Base-by-base conservation (phyloP, 1,140 invertebrate species). In the Ceratina calcarata region DNA sequence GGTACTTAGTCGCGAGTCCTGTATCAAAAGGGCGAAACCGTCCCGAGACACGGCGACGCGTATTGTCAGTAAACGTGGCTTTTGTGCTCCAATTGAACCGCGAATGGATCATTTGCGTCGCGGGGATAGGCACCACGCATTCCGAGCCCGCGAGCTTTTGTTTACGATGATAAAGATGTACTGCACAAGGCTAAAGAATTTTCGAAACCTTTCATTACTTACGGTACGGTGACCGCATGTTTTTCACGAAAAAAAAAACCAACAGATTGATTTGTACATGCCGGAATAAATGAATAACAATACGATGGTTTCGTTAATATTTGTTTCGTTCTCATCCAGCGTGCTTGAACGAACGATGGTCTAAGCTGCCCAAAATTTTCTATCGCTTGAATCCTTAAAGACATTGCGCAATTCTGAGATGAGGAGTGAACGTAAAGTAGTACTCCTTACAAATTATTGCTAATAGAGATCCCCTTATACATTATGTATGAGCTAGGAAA, bases 21-120 rank as follows among this genome's bases (percentile, higher is more conserved):
- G 68, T 68, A 84, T 81, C 78, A 85, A 86, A 83, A 86, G 81
- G 68, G 71, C 60, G 67, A 51, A 75, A 51, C 70, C 57, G 81
- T 87, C 84, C 68, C 76, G 61, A 58, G 64, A 68, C 49, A 77
- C 73, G 62, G 57, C 62, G 67, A 80, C 57, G 60, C 60, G 83
- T 83, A 83, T 85, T 87, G 85, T 86, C 22, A 68, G 61, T 83
- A 83, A 87, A 85, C 61, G 68, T 68, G 74, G 60, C 86, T 81
- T 86, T 86, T 86, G 84, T 87, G 18, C 69, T 82, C 65, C 86
- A 86, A 87, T 88, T 88, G 80, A 80, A 77, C 62, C 75, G 67
- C 76, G 78, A 78, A 83, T 85, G 78, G 78, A 51, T 60, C 78
- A 86, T 83, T 60, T 81, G 78, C 71, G 75, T 27, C 78, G 24